phyloP scores from a whole-genome alignment of 2,888 invertebrate species.

The Aleiodes leptofemur region DNA sequence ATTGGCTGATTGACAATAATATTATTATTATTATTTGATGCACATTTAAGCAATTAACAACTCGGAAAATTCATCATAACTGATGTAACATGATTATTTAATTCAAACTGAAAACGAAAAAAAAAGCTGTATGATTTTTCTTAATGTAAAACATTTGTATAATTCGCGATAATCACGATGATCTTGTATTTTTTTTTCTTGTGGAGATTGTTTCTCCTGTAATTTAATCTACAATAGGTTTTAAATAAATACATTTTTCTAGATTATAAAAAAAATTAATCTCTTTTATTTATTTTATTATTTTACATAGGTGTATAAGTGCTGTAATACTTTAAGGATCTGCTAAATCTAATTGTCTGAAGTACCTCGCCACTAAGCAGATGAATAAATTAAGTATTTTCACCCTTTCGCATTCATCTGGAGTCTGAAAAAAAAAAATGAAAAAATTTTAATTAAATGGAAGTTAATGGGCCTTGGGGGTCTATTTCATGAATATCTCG shows the following conservation, averaged over 20 bases:
- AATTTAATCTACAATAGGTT: conserved; percentile 54
- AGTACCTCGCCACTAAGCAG: conserved; percentile 85
- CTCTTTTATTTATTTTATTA: conserved; percentile 23
- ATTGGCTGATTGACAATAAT: conserved; percentile 63
- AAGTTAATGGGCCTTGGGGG: not conserved
- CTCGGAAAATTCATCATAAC: conserved; percentile 24
- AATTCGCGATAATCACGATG: not conserved
- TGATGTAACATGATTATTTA: conserved; percentile 34
- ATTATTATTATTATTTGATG: not conserved
- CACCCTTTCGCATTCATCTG: conserved; percentile 73
- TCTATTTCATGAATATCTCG: too few relatives aligned
- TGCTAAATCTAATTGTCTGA: conserved; percentile 85
- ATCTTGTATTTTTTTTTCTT: not conserved
- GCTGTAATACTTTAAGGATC: conserved; percentile 73
- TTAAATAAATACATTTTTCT: conserved; percentile 36
- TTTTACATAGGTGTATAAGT: not conserved
- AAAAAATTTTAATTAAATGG: conserved; percentile 23
- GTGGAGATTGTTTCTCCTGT: conserved; percentile 53
- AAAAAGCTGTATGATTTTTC: conserved; percentile 28
- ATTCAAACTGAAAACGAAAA: not conserved
- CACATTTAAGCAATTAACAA: not conserved
- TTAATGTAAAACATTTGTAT: not conserved
- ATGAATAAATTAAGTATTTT: conserved; percentile 84
- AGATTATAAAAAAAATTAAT: conserved; percentile 20
- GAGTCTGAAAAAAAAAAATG: conserved; percentile 47